These are phyloP conservation scores for Poeciliopsis paucimaculata DNA, from an alignment of 2,797 vertebrate species.

Conservation along the genomic window DNA sequence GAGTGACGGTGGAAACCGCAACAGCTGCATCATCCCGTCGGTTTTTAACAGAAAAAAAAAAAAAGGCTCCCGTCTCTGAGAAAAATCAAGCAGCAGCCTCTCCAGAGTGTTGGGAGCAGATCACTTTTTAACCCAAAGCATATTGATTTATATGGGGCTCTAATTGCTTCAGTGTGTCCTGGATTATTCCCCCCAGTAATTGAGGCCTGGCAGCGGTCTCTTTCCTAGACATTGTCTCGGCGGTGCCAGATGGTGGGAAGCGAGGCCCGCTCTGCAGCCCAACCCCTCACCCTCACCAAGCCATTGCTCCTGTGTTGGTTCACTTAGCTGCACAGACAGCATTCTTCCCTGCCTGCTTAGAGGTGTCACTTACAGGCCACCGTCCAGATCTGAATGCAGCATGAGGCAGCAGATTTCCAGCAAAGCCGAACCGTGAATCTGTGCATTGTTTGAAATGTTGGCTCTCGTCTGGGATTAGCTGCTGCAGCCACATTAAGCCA, in stretches of 20 bases:
- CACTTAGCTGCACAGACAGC: conserved; percentile 46
- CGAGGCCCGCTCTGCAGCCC: conserved; percentile 60
- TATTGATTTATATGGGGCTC: conserved; percentile 83
- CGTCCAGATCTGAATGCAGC: conserved; percentile 32
- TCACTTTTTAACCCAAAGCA: conserved; percentile 75
- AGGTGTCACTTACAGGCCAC: conserved; percentile 24
- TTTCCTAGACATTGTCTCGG: conserved; percentile 74
- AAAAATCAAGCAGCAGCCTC: conserved; percentile 67
- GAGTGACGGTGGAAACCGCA: conserved; percentile 48
- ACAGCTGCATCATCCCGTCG: conserved; percentile 39
- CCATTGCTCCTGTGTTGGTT: conserved; percentile 27
- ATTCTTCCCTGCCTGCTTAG: conserved; percentile 27
- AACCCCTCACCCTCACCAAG: conserved; percentile 15
- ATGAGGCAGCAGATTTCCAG: conserved; percentile 31
- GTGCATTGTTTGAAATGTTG: conserved; percentile 25
- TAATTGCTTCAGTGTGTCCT: conserved; percentile 86
- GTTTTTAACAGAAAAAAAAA: conserved; percentile 8
- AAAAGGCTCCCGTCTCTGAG: conserved; percentile 41
- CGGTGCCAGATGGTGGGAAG: conserved; percentile 76
- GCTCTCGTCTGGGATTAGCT: conserved; percentile 27
- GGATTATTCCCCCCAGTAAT: conserved; percentile 80
- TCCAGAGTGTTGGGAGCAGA: conserved; percentile 72
- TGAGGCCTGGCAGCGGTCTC: conserved; percentile 78
- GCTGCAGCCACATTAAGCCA: conserved; percentile 37
- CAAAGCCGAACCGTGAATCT: conserved; percentile 23